Evolutionary conservation across 2,113 vertebrate genomes (phyloP).

Genomic region (Stomatorhinus ivindoensis): DNA sequence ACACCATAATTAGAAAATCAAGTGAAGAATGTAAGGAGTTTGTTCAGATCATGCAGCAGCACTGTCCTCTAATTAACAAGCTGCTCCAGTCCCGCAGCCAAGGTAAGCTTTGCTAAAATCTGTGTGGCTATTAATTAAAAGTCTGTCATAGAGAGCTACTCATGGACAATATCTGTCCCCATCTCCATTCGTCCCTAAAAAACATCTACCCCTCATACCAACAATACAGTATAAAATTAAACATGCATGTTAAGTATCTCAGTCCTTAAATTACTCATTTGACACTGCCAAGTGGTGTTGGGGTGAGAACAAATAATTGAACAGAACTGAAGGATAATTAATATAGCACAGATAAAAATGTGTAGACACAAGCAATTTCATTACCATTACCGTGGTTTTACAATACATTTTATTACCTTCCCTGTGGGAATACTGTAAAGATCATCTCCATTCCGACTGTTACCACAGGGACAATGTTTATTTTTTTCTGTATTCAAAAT

Average conservation of each 20-base stretch:
- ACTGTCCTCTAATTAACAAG: neutral
- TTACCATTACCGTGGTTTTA: neutral
- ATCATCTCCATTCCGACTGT: neutral
- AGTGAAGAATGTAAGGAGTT: neutral
- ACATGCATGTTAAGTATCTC: neutral
- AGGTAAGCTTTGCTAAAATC: slow-evolving; percentile 15
- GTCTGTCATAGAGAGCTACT: neutral
- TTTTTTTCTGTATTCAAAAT: neutral
- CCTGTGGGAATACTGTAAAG: neutral
- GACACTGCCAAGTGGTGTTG: neutral
- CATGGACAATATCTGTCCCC: neutral
- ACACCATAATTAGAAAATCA: slow-evolving; percentile 10
- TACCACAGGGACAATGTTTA: neutral
- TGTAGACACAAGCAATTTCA: neutral
- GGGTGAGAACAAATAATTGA: neutral
- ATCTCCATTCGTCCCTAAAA: neutral
- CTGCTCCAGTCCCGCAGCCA: neutral
- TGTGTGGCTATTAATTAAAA: neutral
- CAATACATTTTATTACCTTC: neutral
- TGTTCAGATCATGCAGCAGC: neutral
- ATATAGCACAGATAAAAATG: neutral
- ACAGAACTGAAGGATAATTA: neutral
- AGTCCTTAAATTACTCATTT: neutral
- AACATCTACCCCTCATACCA: neutral
- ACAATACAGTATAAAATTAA: neutral